A percentile compares a stretch with the other conserved stretches of the same genome.
Evolutionary conservation across 2,888 invertebrate species (phyloP).

Genomic region (Deroplatys truncata): DNA sequence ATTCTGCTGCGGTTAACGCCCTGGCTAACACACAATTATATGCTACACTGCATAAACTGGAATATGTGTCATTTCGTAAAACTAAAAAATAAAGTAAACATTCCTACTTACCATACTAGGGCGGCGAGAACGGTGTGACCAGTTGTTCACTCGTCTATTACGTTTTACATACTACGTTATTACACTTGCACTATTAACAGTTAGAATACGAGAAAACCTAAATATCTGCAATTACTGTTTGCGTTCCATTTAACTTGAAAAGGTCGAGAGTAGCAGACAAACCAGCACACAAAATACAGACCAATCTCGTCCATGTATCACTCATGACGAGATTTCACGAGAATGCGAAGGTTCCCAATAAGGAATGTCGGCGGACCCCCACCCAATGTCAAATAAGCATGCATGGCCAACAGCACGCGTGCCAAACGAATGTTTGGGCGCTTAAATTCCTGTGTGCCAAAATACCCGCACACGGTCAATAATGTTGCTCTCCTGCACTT

Average conservation of each 20-base stretch:
- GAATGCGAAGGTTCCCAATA: background rate
- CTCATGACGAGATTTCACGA: background rate
- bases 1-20: background rate
- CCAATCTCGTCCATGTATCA: background rate
- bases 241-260: background rate
- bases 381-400: background rate
- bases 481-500: background rate
- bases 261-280: background rate
- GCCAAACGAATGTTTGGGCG: background rate
- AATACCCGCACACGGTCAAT: background rate
- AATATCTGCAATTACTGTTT: background rate
- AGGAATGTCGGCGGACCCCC: background rate
- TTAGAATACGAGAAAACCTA: background rate
- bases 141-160: background rate
- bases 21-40: background rate
- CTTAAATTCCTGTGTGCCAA: background rate
- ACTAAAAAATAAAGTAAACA: background rate
- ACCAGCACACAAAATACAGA: background rate
- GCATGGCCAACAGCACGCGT: background rate
- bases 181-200: background rate
- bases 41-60: background rate
- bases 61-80: background rate
- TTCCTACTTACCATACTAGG: conserved; percentile 7
- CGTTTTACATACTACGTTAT: background rate
- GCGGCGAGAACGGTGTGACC: background rate